Base-by-base conservation (phyloP, 2,888 invertebrate species). In the Syrista parreyssii region DNA sequence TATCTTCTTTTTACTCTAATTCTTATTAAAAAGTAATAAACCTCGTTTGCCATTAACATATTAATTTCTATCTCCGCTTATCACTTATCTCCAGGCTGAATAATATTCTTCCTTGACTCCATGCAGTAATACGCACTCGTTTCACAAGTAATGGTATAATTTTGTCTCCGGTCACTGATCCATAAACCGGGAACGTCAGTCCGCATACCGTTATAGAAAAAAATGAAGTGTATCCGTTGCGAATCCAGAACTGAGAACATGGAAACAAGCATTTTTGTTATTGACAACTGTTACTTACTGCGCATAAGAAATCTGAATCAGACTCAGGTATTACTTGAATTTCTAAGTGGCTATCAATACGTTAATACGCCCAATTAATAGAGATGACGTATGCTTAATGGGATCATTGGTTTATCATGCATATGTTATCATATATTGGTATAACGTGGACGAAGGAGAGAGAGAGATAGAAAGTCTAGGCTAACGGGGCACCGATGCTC, bases 401-500 rank as follows among this genome's bases (percentile, higher is more conserved):
- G 23, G 6, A 23, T 55, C 23, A 55, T 55, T 55, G 55, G 55
- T 9, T 55, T 55, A 55, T 23, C 23, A 9, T 55, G 23, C 55
- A 55, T 23, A 23, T 23, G 6, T 23, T 55, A 55, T 55, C 23
- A 6, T 79, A 30, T 12, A 34, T 11, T 71, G 23, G 32, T 71
- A 31, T 31, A 23, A 71, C 9, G 71, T 32, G 30, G 30, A 71
- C 6, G 9, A 32, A 71, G 36, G 32, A 68, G 75, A 68, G 32
- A 68, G 75, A 75, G 68, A 33, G 68, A 23, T 15, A 32, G 33
- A 75, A 73, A 77, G 78, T 76, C 76, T 12, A 40, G 33, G 68
- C n/a, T 76, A 68, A 75, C 77, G 78, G 71, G 74, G 74, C 73
- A 55, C 76, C 40, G 69, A 74, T 55, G 55, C 23, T 55, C 55